These are phyloP conservation scores for Rhyacophila evoluta DNA, from an alignment of 2,888 invertebrate genomes.

Conservation along the genomic window DNA sequence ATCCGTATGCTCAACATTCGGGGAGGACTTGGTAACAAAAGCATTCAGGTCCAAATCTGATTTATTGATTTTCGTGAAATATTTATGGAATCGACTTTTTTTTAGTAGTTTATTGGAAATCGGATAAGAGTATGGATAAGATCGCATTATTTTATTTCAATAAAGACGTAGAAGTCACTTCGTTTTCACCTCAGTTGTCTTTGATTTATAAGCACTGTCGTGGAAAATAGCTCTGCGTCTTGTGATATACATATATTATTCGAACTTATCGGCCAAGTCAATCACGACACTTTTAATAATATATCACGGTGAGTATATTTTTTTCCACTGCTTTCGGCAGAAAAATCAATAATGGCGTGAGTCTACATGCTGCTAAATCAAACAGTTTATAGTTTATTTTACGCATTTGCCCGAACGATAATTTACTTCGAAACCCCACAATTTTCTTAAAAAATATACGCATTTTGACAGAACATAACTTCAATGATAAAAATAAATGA, in stretches of 20 bases:
- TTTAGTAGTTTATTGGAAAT: no score
- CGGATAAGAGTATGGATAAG: no score
- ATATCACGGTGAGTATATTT: not conserved
- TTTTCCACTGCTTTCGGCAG: not conserved
- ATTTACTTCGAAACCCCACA: not conserved
- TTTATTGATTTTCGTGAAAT: no score
- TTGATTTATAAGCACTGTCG: not conserved
- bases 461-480: no score
- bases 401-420: not conserved
- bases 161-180: not conserved
- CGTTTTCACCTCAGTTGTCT: not conserved
- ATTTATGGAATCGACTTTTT: no score
- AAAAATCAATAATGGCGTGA: not conserved
- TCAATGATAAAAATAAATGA: no score
- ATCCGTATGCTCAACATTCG: no score
- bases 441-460: not conserved
- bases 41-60: no score
- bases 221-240: not conserved
- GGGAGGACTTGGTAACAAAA: no score
- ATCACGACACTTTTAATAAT: not conserved
- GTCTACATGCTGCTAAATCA: not conserved
- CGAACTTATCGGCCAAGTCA: not conserved
- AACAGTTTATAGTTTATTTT: not conserved
- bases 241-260: not conserved
- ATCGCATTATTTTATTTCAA: not conserved